Evolutionary conservation across 1,140 invertebrate genomes (phyloP).

Genomic region (Drosophila nigromelanica): DNA sequence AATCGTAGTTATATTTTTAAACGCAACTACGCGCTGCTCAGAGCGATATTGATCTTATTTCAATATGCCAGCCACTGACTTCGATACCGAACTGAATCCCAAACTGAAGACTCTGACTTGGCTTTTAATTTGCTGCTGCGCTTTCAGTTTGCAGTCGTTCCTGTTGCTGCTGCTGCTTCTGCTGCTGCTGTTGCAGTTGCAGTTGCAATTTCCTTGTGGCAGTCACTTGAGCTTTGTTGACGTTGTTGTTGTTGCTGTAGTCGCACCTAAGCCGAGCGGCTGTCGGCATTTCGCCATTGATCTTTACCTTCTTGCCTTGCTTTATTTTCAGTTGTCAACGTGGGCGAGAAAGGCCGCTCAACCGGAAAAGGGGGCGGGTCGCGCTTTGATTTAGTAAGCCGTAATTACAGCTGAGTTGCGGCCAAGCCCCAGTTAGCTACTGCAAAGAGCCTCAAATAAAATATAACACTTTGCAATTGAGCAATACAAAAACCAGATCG

Average conservation of each 20-base stretch:
- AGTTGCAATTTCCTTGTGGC: constrained; percentile 37
- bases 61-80: constrained; percentile 66
- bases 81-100: constrained; percentile 14
- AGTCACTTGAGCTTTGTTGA: constrained; percentile 34
- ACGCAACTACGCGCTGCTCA: constrained; percentile 77
- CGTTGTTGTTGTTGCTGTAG: constrained; percentile 30
- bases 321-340: constrained; percentile 46
- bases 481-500: too few relatives aligned
- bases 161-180: constrained; percentile 38
- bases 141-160: constrained; percentile 29
- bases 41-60: constrained; percentile 81
- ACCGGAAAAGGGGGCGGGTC: constrained; percentile 8
- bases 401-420: constrained; percentile 45
- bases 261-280: constrained; percentile 32
- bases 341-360: constrained; percentile 35
- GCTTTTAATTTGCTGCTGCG: constrained; percentile 73
- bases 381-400: constrained; percentile 48
- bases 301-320: constrained; percentile 30
- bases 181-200: constrained; percentile 44
- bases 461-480: too few relatives aligned
- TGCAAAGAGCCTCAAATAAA: background rate
- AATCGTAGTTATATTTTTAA: constrained; percentile 77
- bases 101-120: constrained; percentile 22
- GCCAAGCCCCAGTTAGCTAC: constrained; percentile 27
- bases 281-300: constrained; percentile 52